Conservation (phyloP, 2,113 vertebrate genomes). For the Hydrolagus affinis region DNA sequence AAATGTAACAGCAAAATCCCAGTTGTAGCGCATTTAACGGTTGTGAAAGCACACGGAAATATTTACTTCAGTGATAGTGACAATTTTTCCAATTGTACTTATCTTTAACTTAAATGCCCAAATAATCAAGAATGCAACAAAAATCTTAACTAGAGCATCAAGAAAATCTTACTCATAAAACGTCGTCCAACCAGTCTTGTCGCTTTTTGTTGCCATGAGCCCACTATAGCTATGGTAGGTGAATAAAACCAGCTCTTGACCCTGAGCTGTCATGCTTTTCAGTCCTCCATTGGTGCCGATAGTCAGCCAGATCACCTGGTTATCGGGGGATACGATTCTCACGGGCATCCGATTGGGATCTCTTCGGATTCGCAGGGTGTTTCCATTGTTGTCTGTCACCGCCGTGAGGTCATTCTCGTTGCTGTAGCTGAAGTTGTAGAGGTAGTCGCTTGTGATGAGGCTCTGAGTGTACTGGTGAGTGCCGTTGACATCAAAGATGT, state of each 20-base stretch:
- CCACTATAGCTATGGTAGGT: constrained; percentile 94
- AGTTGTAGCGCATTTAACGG: background rate
- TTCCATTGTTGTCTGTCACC: constrained; percentile 83
- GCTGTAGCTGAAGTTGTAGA: constrained; percentile 93
- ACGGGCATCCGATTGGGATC: constrained; percentile 89
- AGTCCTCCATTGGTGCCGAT: constrained; percentile 85
- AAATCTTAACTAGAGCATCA: background rate
- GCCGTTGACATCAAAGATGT: constrained; percentile 90
- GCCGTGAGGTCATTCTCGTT: constrained; percentile 85
- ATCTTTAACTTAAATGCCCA: background rate
- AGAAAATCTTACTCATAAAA: constrained; percentile 83
- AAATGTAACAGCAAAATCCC: background rate
- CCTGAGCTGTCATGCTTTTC: constrained; percentile 87
- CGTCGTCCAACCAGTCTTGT: constrained; percentile 92
- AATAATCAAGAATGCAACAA: background rate
- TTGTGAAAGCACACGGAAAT: no score
- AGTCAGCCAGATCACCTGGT: constrained; percentile 92
- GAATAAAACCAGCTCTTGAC: constrained; percentile 80
- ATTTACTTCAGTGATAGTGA: background rate
- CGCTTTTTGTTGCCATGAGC: constrained; percentile 87
- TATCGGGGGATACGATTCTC: constrained; percentile 86
- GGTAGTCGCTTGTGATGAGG: constrained; percentile 82
- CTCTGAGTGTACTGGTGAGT: constrained; percentile 92
- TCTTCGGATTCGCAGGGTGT: constrained; percentile 79
- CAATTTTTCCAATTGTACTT: background rate